Conservation (phyloP, 2,888 invertebrate genomes). For the Amphimallon solstitiale region DNA sequence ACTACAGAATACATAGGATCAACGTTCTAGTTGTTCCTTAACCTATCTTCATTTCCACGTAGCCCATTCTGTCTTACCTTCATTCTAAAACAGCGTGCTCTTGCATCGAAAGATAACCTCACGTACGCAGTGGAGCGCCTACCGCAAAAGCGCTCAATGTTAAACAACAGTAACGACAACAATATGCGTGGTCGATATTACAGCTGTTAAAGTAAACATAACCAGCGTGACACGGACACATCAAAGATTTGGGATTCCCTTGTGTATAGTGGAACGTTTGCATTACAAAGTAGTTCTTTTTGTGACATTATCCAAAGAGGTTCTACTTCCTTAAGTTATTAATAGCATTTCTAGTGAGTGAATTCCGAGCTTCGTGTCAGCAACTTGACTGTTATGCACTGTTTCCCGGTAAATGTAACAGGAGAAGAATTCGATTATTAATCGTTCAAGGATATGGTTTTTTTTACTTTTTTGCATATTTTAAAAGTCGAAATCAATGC, state of each 20-base stretch:
- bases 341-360: conserved; percentile 6
- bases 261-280: conserved; percentile 8
- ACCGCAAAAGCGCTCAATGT: neutral
- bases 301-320: neutral
- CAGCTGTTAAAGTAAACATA: conserved; percentile 24
- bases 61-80: neutral
- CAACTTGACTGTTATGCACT: no score
- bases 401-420: no score
- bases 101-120: neutral
- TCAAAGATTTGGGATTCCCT: conserved; percentile 18
- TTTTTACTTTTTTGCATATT: no score
- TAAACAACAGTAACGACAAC: neutral
- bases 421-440: no score
- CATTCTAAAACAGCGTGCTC: neutral
- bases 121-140: neutral
- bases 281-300: conserved; percentile 24
- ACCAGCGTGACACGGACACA: conserved; percentile 25
- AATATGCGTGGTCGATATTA: conserved; percentile 25
- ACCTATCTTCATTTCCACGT: neutral
- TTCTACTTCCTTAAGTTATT: conserved; percentile 19
- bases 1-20: conserved; percentile 46
- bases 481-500: no score
- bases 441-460: no score
- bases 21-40: conserved; percentile 21
- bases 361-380: neutral